Conservation (phyloP, 2,797 vertebrate genomes). For the Gambelia wislizenii region DNA sequence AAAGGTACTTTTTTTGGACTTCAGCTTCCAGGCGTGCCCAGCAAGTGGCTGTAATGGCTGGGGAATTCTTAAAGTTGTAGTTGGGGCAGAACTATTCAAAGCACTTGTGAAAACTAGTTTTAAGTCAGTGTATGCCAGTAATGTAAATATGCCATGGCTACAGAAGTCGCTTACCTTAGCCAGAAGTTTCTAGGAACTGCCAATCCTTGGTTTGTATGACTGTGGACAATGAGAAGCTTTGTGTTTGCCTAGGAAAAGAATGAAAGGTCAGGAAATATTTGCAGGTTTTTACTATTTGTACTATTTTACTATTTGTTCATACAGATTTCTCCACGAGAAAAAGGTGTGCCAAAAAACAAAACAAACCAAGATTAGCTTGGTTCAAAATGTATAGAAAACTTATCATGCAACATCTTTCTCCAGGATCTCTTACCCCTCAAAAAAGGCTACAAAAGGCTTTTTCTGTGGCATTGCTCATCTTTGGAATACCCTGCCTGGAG, state of each 20-base stretch:
- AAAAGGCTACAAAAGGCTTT: background rate
- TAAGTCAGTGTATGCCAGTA: too few species aligned
- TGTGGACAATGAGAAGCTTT: conserved; percentile 86
- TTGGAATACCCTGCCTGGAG: background rate
- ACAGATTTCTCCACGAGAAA: background rate
- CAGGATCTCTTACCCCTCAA: background rate
- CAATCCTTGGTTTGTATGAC: conserved; percentile 89
- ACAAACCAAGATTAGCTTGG: background rate
- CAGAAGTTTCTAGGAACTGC: conserved; percentile 83
- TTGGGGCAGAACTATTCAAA: too few species aligned
- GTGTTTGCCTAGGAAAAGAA: conserved; percentile 82
- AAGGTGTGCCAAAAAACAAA: background rate
- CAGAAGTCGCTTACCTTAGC: conserved; percentile 81
- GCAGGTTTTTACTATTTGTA: background rate
- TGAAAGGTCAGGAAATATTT: background rate
- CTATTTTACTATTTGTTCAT: too few species aligned
- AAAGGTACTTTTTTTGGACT: too few species aligned
- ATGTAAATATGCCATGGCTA: background rate
- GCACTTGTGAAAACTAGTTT: too few species aligned
- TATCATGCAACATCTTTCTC: background rate
- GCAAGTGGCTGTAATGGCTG: too few species aligned
- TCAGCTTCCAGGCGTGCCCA: too few species aligned
- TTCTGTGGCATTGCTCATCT: background rate
- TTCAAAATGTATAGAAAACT: background rate
- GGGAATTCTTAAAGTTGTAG: too few species aligned